A percentile compares a stretch with the other conserved stretches of the same genome.
Conservation (phyloP, 2,888 invertebrate species). For the Zygogramma bicolorata region DNA sequence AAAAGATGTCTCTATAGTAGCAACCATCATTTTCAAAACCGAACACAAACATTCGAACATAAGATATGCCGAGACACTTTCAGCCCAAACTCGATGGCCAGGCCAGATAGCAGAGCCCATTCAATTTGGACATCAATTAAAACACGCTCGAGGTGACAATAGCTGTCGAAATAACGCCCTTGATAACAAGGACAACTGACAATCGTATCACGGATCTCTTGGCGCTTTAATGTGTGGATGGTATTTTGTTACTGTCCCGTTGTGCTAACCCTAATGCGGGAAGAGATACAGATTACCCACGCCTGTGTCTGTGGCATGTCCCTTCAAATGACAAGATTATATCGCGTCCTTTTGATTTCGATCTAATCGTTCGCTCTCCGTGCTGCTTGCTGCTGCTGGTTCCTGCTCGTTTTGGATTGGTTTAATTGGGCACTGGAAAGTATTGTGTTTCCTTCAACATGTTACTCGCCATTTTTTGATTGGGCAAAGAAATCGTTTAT, state of each 20-base stretch:
- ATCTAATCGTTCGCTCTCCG: not conserved
- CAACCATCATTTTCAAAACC: not conserved
- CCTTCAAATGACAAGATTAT: conserved; percentile 18
- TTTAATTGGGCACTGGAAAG: conserved; percentile 4
- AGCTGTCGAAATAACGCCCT: conserved; percentile 57
- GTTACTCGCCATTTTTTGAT: no score
- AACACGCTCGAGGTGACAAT: conserved; percentile 51
- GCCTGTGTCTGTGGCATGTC: conserved; percentile 15
- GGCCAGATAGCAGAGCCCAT: not conserved
- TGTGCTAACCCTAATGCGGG: conserved; percentile 50
- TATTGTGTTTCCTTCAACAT: not conserved
- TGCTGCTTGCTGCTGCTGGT: conserved; percentile 4
- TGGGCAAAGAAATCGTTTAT: no score
- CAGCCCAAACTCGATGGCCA: not conserved
- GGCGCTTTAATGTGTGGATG: conserved; percentile 51
- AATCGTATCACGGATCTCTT: conserved; percentile 57
- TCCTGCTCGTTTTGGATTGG: not conserved
- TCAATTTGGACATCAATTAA: conserved; percentile 5
- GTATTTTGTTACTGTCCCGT: conserved; percentile 55
- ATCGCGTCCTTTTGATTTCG: conserved; percentile 12
- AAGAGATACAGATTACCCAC: conserved; percentile 50
- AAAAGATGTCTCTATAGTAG: not conserved
- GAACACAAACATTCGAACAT: not conserved
- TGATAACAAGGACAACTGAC: conserved; percentile 54
- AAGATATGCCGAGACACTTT: not conserved